Base-by-base conservation (phyloP, 2,888 invertebrate genomes). In the Steinernema hermaphroditum region DNA sequence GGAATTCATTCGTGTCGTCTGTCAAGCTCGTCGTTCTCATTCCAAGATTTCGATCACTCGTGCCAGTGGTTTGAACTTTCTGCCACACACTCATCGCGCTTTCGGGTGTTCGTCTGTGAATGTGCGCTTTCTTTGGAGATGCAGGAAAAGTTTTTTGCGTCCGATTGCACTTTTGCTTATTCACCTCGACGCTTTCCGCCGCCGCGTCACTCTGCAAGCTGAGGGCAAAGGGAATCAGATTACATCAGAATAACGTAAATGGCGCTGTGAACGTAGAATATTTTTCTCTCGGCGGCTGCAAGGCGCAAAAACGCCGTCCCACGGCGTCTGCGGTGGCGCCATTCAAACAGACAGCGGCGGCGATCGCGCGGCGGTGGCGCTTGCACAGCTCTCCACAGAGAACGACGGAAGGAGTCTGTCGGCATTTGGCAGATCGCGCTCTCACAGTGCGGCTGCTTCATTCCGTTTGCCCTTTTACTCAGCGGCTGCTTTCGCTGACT, bases 241-340 rank as follows among this genome's bases (percentile, higher is more conserved):
- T 62, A 32, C 62, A 34, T 62, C 62, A 62, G 62, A 29, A 29
- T 62, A 62, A 34, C 62, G 62, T 27, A 62, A 62, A 32, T 62
- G 29, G 16, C 16, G 32, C 62, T 6, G 54, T 22, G 32, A 32
- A 29, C 62, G 29, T 62, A 8, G 12, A 37, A 37, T 37, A 37
- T 37, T 62, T 62, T 62, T 62, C 19, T 29, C n/a, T 37, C 6
- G 6, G 4, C 37, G 37, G 37, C 37, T 37, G 54, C 16, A 50
- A 12, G 2, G 19, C 2, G 22, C 32, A 32, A 22, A 32, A 32
- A n/a, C 46, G 27, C 6, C 54, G 24, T n/a, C n/a, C n/a, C n/a
- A n/a, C n/a, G n/a, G n/a, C n/a, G 54, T 22, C 22, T 27, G 54
- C 24, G 54, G 54, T 54, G 46, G 46, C 54, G 54, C 54, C 27